Evolutionary conservation across 2,888 invertebrate genomes (phyloP).

Genomic region (Plusia festucae): DNA sequence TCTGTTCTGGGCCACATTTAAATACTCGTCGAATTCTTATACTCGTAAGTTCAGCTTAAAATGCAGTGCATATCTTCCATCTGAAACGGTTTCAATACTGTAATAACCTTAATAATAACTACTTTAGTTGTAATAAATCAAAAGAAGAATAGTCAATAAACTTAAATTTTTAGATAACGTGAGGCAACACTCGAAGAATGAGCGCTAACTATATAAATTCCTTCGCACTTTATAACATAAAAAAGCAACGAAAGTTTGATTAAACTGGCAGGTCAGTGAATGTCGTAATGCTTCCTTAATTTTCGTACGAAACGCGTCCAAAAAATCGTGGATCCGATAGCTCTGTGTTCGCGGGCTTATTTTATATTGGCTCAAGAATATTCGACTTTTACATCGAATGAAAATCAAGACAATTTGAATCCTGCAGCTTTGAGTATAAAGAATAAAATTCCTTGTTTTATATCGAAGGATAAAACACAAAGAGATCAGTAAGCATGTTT

Average conservation of each 20-base stretch:
- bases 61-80: not conserved
- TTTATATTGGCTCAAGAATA: constrained; percentile 74
- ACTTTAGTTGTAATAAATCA: constrained; percentile 17
- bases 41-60: not conserved
- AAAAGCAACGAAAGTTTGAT: constrained; percentile 59
- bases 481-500: constrained; percentile 74
- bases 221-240: constrained; percentile 49
- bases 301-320: constrained; percentile 72
- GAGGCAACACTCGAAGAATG: constrained; percentile 29
- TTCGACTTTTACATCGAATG: constrained; percentile 65
- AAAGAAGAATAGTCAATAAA: constrained; percentile 14
- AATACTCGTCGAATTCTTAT: not conserved
- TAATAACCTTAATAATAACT: constrained; percentile 1
- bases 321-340: constrained; percentile 82
- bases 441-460: constrained; percentile 29
- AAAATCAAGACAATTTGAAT: constrained; percentile 26
- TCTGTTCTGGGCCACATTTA: too few species aligned
- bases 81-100: not conserved
- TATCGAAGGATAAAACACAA: constrained; percentile 66
- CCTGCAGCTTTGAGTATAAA: constrained; percentile 8
- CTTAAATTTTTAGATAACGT: constrained; percentile 25
- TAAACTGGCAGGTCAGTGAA: constrained; percentile 70
- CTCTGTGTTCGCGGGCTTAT: constrained; percentile 69
- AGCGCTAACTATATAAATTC: constrained; percentile 33
- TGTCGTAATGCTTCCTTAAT: constrained; percentile 75